A percentile compares a stretch with the other conserved stretches of the same genome.
phyloP scores from a whole-genome alignment of 2,888 invertebrate genomes.

The Ennomos quercinarius region DNA sequence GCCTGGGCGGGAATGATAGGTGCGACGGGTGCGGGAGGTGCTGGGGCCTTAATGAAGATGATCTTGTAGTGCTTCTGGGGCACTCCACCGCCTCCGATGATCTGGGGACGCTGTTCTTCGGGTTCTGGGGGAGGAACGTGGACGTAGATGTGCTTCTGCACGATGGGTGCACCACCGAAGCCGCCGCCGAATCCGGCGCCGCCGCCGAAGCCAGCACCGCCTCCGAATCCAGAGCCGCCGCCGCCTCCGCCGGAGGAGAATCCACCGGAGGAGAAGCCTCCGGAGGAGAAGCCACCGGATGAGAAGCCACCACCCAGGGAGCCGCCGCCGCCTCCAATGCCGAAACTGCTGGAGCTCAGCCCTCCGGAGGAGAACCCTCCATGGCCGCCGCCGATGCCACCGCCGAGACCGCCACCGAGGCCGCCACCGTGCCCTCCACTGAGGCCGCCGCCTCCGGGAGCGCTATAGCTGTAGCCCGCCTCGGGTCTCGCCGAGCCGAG shows the following conservation, averaged over 20 bases:
- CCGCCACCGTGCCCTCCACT: slow-evolving; percentile 58
- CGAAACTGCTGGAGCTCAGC: slow-evolving; percentile 69
- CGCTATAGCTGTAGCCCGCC: slow-evolving; percentile 86
- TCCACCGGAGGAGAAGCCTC: slow-evolving; percentile 61
- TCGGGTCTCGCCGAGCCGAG: slow-evolving; percentile 86
- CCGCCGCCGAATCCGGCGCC: slow-evolving; percentile 64
- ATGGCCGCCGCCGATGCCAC: slow-evolving; percentile 52
- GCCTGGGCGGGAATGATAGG: slow-evolving; percentile 90
- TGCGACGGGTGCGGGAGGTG: slow-evolving; percentile 90
- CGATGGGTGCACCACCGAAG: slow-evolving; percentile 83
- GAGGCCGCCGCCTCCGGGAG: slow-evolving; percentile 71
- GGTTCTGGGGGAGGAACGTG: slow-evolving; percentile 94
- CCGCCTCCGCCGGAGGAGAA: slow-evolving; percentile 56
- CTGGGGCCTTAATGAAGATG: slow-evolving; percentile 94
- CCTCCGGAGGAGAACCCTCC: slow-evolving; percentile 69
- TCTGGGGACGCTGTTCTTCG: slow-evolving; percentile 88
- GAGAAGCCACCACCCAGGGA: slow-evolving; percentile 53
- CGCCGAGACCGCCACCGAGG: slow-evolving; percentile 56
- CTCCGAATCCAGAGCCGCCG: slow-evolving; percentile 62
- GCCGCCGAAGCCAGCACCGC: slow-evolving; percentile 62
- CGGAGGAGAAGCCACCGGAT: slow-evolving; percentile 56
- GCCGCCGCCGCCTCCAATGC: slow-evolving; percentile 65
- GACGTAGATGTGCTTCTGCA: slow-evolving; percentile 93
- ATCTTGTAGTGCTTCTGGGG: slow-evolving; percentile 93
- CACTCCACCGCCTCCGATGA: slow-evolving; percentile 87